These are phyloP conservation scores for Thunnus albacares DNA, from an alignment of 2,797 vertebrate species.

Conservation along the genomic window DNA sequence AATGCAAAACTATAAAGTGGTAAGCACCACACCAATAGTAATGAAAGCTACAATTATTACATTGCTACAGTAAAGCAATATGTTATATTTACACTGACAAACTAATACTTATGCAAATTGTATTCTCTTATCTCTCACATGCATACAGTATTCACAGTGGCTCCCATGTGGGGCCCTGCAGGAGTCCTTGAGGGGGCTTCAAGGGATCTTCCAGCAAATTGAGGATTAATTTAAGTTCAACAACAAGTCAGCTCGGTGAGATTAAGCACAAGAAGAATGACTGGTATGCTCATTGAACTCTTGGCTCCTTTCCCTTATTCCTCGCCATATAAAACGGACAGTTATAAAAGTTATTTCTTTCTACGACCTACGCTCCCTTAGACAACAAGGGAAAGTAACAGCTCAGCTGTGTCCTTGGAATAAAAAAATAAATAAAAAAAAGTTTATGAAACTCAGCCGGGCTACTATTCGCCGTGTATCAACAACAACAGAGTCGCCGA, in stretches of 20 bases:
- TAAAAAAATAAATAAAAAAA: background rate
- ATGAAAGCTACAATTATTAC: background rate
- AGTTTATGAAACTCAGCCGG: background rate
- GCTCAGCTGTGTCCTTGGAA: background rate
- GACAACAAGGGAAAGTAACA: slow-evolving; percentile 13
- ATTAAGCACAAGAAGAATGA: slow-evolving; percentile 47
- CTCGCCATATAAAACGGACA: slow-evolving; percentile 31
- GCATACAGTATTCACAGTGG: slow-evolving; percentile 23
- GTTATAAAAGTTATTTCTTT: background rate
- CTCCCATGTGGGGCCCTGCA: slow-evolving; percentile 49
- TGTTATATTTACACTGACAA: background rate
- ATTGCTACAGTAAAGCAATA: background rate
- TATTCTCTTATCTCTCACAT: slow-evolving; percentile 23
- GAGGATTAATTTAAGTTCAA: slow-evolving; percentile 28
- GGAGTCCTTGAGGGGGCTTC: slow-evolving; percentile 29
- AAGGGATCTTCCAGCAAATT: slow-evolving; percentile 46
- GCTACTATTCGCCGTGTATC: background rate
- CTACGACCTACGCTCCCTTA: background rate
- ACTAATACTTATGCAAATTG: slow-evolving; percentile 19
- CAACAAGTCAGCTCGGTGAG: slow-evolving; percentile 31
- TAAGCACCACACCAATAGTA: background rate
- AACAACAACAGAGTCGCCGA: slow-evolving; percentile 22
- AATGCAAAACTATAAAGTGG: background rate
- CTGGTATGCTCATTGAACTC: slow-evolving; percentile 55
- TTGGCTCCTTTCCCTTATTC: slow-evolving; percentile 34